These are phyloP conservation scores for Ophonus ardosiacus DNA, from an alignment of 2,888 invertebrate genomes.

Conservation along the genomic window DNA sequence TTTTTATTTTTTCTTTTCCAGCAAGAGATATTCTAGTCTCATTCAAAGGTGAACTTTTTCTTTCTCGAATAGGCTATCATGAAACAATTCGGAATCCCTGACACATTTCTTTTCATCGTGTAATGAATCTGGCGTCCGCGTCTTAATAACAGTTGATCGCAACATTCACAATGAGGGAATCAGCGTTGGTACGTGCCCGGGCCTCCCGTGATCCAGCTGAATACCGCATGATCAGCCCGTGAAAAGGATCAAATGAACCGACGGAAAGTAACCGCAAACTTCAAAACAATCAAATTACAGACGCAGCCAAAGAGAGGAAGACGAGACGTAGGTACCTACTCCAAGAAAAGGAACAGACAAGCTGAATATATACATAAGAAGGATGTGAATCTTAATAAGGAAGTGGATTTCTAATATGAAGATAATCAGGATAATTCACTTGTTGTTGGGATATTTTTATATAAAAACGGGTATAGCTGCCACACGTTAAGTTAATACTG, in stretches of 20 bases:
- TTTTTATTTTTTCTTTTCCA: too few relatives aligned
- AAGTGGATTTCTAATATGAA: neutral
- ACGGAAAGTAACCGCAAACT: constrained; percentile 59
- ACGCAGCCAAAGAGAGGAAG: constrained; percentile 11
- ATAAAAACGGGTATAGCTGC: too few relatives aligned
- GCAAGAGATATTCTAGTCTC: neutral
- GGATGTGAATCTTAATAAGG: constrained; percentile 15
- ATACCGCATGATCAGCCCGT: constrained; percentile 62
- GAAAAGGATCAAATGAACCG: constrained; percentile 64
- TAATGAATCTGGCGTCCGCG: neutral
- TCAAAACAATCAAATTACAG: constrained; percentile 64
- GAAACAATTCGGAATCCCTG: neutral
- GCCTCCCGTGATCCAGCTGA: constrained; percentile 41
- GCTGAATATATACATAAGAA: neutral
- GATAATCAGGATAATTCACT: neutral
- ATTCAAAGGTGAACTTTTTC: neutral
- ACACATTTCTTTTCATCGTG: neutral
- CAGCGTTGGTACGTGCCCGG: neutral
- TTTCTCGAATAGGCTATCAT: neutral
- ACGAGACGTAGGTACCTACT: neutral
- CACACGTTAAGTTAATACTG: too few relatives aligned
- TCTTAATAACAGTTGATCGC: constrained; percentile 48
- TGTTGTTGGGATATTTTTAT: too few relatives aligned
- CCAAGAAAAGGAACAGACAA: too few relatives aligned
- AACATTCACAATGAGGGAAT: constrained; percentile 38